Conservation (phyloP, 2,113 vertebrate genomes). For the Cavia aperea region DNA sequence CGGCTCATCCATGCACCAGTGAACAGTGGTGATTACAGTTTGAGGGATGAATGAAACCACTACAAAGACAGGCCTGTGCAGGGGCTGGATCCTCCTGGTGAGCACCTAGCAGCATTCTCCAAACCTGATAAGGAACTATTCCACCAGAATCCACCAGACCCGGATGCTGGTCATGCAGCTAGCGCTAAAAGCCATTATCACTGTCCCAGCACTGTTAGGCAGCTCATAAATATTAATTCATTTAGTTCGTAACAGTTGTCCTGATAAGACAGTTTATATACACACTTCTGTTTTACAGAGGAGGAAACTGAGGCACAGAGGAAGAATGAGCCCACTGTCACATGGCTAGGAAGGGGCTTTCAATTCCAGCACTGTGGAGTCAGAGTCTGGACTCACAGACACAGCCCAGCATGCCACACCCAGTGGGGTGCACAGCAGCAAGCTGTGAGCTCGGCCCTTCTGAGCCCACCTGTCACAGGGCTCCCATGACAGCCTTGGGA, state of each 20-base stretch:
- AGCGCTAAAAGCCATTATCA: background rate
- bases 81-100: background rate
- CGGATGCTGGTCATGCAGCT: background rate
- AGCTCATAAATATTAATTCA: background rate
- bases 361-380: background rate
- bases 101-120: background rate
- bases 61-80: background rate
- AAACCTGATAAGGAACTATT: background rate
- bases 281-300: background rate
- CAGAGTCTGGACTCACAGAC: background rate
- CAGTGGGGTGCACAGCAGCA: background rate
- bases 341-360: background rate
- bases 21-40: background rate
- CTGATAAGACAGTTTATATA: background rate
- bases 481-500: background rate
- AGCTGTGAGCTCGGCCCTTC: background rate
- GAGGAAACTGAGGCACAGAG: conserved; percentile 12
- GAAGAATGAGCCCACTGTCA: background rate
- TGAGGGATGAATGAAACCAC: conserved; percentile 23
- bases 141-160: background rate
- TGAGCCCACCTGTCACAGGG: background rate
- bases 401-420: background rate
- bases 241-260: background rate
- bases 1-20: background rate
- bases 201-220: background rate